A percentile compares a stretch with the other conserved stretches of the same genome.
These are phyloP conservation scores for Doryteuthis pealeii DNA, from an alignment of 1,140 invertebrate species.

Conservation along the genomic window DNA sequence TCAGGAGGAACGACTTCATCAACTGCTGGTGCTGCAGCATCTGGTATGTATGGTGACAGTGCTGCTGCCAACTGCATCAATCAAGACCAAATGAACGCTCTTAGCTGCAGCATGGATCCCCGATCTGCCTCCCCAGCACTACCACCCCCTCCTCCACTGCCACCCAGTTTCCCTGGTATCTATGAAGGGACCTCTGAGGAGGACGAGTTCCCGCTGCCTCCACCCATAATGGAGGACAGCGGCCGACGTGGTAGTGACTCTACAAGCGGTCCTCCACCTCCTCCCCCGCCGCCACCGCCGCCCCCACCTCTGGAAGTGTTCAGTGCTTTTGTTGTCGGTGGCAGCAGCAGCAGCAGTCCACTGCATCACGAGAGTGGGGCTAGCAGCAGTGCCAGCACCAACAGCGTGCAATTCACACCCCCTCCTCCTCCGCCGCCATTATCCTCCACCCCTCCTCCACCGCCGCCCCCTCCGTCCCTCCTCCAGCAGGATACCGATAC, in stretches of 20 bases:
- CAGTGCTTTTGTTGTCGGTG: constrained; percentile 18
- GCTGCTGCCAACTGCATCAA: background rate
- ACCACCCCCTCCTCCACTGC: background rate
- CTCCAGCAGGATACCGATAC: background rate
- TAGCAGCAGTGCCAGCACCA: background rate
- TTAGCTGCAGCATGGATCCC: constrained; percentile 12
- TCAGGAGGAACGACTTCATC: background rate
- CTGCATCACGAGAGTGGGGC: constrained; percentile 6
- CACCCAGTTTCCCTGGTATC: background rate
- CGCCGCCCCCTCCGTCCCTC: background rate
- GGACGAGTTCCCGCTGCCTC: constrained; percentile 33
- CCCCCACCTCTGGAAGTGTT: background rate
- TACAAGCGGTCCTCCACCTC: background rate
- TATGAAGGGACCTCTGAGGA: constrained; percentile 21
- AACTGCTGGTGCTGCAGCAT: background rate
- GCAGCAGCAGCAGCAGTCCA: constrained; percentile 27
- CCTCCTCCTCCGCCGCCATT: background rate
- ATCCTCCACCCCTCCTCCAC: background rate
- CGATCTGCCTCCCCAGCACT: background rate
- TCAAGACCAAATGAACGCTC: constrained; percentile 2
- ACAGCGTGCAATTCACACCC: background rate
- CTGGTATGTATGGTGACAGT: constrained; percentile 6
- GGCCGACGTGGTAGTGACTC: constrained; percentile 25
- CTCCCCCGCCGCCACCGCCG: background rate
- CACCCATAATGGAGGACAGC: constrained; percentile 7